Conservation (phyloP, 92 coral and sea anemone genomes). For the Actinostola sp. region DNA sequence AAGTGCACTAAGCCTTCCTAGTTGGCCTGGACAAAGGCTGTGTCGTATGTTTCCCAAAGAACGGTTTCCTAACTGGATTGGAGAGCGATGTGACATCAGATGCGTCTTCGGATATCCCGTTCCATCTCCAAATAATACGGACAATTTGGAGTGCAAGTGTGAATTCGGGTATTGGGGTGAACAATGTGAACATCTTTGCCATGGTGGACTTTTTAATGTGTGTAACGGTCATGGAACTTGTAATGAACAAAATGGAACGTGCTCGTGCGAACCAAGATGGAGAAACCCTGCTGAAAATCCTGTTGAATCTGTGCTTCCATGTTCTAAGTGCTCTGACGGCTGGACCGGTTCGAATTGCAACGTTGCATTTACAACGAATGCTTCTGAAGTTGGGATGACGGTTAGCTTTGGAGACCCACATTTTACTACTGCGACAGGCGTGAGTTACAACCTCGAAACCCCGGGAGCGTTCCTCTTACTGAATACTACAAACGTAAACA, state of each 20-base stretch:
- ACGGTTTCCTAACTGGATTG: conserved; percentile 68
- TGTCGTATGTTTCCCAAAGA: conserved; percentile 44
- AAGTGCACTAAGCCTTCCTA: conserved; percentile 35
- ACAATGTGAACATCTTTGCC: conserved; percentile 53
- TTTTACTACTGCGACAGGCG: conserved; percentile 43
- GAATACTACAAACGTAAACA: conserved; percentile 15
- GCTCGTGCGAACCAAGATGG: conserved; percentile 62
- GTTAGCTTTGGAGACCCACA: conserved; percentile 68
- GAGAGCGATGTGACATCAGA: conserved; percentile 35
- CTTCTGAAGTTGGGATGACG: conserved; percentile 30
- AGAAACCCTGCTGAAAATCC: conserved; percentile 19
- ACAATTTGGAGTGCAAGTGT: conserved; percentile 41
- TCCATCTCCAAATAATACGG: conserved; percentile 35
- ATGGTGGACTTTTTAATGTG: conserved; percentile 66
- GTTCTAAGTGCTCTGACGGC: conserved; percentile 57
- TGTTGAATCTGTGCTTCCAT: conserved; percentile 21
- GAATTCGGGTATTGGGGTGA: conserved; percentile 66
- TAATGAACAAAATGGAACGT: conserved; percentile 58
- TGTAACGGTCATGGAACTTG: conserved; percentile 67
- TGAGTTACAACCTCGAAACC: conserved; percentile 59
- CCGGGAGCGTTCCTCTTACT: conserved; percentile 51
- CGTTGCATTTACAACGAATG: conserved; percentile 42
- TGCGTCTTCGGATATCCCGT: conserved; percentile 56
- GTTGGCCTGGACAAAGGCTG: conserved; percentile 61
- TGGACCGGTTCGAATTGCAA: conserved; percentile 61